Base-by-base conservation (phyloP, 2,797 vertebrate species). In the Sebastes wilsoni region DNA sequence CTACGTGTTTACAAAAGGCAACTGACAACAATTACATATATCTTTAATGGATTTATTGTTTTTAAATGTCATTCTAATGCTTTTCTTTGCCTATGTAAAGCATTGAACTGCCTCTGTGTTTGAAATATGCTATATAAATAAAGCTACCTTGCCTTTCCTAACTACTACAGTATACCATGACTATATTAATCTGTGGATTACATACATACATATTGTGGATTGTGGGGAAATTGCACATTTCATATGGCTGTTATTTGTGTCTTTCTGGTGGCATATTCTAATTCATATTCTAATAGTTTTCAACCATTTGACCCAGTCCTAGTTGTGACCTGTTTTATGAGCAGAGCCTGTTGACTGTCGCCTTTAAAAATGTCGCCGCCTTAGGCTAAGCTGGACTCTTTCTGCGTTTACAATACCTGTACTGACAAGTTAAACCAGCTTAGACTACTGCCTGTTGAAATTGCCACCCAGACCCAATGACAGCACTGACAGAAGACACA, bases 351-450 rank as follows among this genome's bases (percentile, higher is more conserved):
- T 70, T 46, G 5, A 62, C 11, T 16, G 55, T 46, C 18, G 10
- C 20, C 65, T 72, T 73, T 55, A 32, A 73, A 72, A n/a, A 49
- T 1, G 0, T 1, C 4, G 13, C 7, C 58, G 81, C 79, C 67
- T 66, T 13, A 28, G 66, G 83, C 55, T 23, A 79, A 32, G 2
- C 3, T 9, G 22, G 20, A 36, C 59, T 3, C 38, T 22, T 59
- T 56, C 12, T 18, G 8, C 62, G 28, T 80, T 82, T 75, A 77
- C 34, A 62, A 59, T 72, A 86, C 85, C 76, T 90, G 83, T 49
- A 82, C 80, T 42, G 73, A 90, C 91, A 91, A 88, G 89, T 92
- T 61, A 72, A 80, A 90, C 84, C 78, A 72, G 82, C 70, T 89
- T 49, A 10, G 46, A 42, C 25, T 4, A 66, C 27, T 66, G 56